phyloP scores from a whole-genome alignment of 2,113 vertebrate species.

The Asarcornis scutulata region DNA sequence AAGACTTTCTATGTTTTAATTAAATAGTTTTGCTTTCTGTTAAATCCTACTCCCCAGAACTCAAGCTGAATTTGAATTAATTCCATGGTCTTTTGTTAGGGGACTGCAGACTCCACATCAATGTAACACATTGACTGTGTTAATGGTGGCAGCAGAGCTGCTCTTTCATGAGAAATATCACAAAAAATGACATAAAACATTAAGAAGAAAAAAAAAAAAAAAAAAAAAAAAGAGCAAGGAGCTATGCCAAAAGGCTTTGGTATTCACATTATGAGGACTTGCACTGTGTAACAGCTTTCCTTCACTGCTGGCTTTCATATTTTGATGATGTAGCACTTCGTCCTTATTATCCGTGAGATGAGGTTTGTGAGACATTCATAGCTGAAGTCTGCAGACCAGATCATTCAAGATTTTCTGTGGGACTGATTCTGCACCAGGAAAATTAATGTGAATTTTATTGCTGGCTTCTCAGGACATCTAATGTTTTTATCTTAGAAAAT shows the following conservation, averaged over 20 bases:
- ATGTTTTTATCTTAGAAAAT: conserved; percentile 5
- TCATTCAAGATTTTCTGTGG: background rate
- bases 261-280: background rate
- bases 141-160: background rate
- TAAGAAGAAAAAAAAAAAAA: background rate
- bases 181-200: background rate
- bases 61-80: background rate
- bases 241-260: background rate
- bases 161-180: background rate
- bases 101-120: background rate
- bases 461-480: background rate
- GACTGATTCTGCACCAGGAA: background rate
- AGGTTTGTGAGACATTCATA: background rate
- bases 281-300: background rate
- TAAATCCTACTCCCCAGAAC: background rate
- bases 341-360: background rate
- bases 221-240: background rate
- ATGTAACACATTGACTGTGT: fast-evolving
- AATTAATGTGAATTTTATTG: conserved; percentile 18
- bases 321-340: background rate
- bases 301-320: background rate
- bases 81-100: background rate
- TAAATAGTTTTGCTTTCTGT: background rate
- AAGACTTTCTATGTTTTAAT: background rate
- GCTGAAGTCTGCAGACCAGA: background rate